Evolutionary conservation across 92 coral and sea anemone genomes (phyloP).

Genomic region (Paramuricea clavata): DNA sequence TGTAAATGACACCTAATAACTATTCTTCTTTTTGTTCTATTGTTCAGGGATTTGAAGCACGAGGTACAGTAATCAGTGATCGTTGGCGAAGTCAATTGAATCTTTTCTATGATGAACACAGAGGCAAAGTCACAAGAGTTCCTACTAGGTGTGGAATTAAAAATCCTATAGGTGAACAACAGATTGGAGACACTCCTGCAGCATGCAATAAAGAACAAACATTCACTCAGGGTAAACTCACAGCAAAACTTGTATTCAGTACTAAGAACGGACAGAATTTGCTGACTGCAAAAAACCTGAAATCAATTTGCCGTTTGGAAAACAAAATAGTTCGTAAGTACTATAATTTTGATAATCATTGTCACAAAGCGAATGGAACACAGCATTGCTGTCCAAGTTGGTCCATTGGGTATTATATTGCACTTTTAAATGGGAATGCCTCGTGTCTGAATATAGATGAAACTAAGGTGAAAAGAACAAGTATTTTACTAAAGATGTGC

Average conservation of each 20-base stretch:
- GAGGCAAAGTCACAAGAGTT: slow-evolving; percentile 51
- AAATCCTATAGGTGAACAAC: background rate
- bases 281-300: slow-evolving; percentile 79
- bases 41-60: slow-evolving; percentile 94
- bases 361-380: slow-evolving; percentile 75
- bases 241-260: slow-evolving; percentile 82
- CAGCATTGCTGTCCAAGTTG: too few relatives aligned
- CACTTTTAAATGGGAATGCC: too few relatives aligned
- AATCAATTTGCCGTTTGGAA: slow-evolving; percentile 90
- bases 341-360: slow-evolving; percentile 60
- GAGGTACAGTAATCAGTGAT: slow-evolving; percentile 90
- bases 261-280: slow-evolving; percentile 65
- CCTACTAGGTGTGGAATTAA: slow-evolving; percentile 49
- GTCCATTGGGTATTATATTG: too few relatives aligned
- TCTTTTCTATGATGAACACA: slow-evolving; percentile 66
- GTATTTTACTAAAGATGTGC: too few relatives aligned
- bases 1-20: too few relatives aligned
- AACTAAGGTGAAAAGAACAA: too few relatives aligned
- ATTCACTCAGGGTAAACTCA: slow-evolving; percentile 79
- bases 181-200: slow-evolving; percentile 10
- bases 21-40: background rate
- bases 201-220: slow-evolving; percentile 23
- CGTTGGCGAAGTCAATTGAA: slow-evolving; percentile 88
- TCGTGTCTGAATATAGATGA: too few relatives aligned
- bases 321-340: slow-evolving; percentile 74